phyloP scores from a whole-genome alignment of 2,888 invertebrate genomes.

The Nipponacmea schrenckii region DNA sequence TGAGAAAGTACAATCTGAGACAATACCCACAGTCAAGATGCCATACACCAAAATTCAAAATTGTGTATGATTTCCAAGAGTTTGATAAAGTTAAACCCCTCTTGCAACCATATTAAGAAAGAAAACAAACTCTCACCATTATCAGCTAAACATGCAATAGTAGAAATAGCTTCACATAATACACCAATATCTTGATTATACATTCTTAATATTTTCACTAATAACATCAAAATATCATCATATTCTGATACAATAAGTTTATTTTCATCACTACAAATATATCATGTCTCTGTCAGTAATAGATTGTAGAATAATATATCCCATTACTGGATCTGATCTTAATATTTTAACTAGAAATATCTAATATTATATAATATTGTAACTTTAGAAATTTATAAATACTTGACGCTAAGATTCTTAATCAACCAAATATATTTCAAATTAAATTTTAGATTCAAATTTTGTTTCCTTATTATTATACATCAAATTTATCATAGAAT shows the following conservation, averaged over 20 bases:
- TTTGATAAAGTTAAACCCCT: neutral
- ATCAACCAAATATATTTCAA: too few species aligned
- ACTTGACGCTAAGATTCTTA: too few species aligned
- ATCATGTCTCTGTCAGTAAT: neutral
- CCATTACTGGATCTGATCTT: too few species aligned
- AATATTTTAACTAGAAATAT: too few species aligned
- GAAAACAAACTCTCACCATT: slow-evolving; percentile 41
- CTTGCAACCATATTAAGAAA: neutral
- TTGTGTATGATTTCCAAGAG: neutral
- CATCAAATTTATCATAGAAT: too few species aligned
- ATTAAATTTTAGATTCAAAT: too few species aligned
- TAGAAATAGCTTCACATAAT: slow-evolving; percentile 52
- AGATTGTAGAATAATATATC: too few species aligned
- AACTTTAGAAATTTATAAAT: too few species aligned
- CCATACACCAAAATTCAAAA: neutral
- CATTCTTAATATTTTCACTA: slow-evolving; percentile 36
- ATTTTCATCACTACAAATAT: slow-evolving; percentile 39
- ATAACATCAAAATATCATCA: slow-evolving; percentile 37
- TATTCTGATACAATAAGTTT: slow-evolving; percentile 40
- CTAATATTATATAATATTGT: too few species aligned
- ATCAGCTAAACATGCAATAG: slow-evolving; percentile 57
- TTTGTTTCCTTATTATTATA: too few species aligned
- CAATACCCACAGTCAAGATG: too few species aligned
- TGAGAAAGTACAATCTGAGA: too few species aligned
- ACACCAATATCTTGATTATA: slow-evolving; percentile 36